phyloP scores from a whole-genome alignment of 2,888 invertebrate species.

The Aleiodes alternator region DNA sequence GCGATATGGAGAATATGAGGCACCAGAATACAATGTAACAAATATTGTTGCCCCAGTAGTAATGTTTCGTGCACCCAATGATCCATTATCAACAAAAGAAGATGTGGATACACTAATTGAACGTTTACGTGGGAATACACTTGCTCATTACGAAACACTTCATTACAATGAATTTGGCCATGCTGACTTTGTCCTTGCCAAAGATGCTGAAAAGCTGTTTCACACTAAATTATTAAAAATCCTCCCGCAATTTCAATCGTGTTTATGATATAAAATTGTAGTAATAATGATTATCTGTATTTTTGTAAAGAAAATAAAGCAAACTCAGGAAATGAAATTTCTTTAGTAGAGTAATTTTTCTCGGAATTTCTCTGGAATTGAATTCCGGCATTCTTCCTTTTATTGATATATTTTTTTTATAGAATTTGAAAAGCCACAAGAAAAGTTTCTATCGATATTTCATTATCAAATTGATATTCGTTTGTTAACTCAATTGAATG shows the following conservation, averaged over 20 bases:
- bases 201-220: slow-evolving; percentile 2
- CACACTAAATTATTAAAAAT: slow-evolving; percentile 16
- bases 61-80: slow-evolving; percentile 51
- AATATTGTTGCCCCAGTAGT: slow-evolving; percentile 46
- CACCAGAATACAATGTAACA: slow-evolving; percentile 50
- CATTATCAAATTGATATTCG: too few relatives aligned
- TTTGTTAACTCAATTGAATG: too few relatives aligned
- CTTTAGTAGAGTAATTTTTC: background rate
- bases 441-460: too few relatives aligned
- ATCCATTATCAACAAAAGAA: slow-evolving; percentile 38
- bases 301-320: background rate
- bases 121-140: background rate
- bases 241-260: background rate
- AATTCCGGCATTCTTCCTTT: too few relatives aligned
- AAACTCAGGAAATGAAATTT: background rate
- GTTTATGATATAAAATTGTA: background rate
- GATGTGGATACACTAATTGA: slow-evolving; percentile 2
- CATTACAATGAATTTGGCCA: slow-evolving; percentile 4
- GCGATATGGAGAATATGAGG: slow-evolving; percentile 49
- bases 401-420: too few relatives aligned
- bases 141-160: slow-evolving; percentile 1
- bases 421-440: too few relatives aligned
- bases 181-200: slow-evolving; percentile 18
- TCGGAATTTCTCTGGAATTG: too few relatives aligned
- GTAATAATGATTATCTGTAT: background rate